Evolutionary conservation across 2,888 invertebrate genomes (phyloP).

Genomic region (Sarcophaga rosellei): DNA sequence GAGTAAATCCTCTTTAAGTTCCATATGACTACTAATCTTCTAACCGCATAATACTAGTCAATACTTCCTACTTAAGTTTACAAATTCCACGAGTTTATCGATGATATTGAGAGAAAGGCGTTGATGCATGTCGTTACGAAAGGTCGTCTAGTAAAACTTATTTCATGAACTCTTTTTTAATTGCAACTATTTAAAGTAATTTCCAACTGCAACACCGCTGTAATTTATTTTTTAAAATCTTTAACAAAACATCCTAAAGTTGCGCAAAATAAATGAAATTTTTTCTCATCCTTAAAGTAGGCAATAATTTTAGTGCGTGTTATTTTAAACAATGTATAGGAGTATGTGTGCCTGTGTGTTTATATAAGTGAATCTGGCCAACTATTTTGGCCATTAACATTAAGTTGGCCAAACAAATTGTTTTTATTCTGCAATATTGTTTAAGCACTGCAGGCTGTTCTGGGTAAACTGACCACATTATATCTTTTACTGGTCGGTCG

Average conservation of each 20-base stretch:
- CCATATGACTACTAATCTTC: no score
- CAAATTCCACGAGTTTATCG: no score
- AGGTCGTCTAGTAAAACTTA: no score
- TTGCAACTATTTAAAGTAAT: no score
- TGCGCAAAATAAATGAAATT: constrained; percentile 6
- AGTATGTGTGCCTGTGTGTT: not conserved
- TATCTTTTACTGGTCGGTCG: constrained; percentile 59
- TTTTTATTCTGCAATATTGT: constrained; percentile 42
- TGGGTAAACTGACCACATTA: constrained; percentile 59
- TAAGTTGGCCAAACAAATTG: constrained; percentile 35
- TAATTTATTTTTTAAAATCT: no score
- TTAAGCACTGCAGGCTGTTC: constrained; percentile 45
- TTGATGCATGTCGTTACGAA: no score
- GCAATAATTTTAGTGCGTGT: not conserved
- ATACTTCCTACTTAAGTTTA: no score
- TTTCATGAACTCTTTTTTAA: no score
- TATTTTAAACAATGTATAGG: not conserved
- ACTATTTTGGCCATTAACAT: constrained; percentile 25
- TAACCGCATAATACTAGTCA: no score
- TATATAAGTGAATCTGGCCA: not conserved
- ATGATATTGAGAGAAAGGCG: no score
- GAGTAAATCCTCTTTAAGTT: no score
- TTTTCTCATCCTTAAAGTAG: constrained; percentile 22
- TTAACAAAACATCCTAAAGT: not conserved
- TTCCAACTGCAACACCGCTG: no score